A percentile compares a stretch with the other conserved stretches of the same genome.
These are phyloP conservation scores for Onthophagus taurus DNA, from an alignment of 1,140 invertebrate species.

Conservation along the genomic window DNA sequence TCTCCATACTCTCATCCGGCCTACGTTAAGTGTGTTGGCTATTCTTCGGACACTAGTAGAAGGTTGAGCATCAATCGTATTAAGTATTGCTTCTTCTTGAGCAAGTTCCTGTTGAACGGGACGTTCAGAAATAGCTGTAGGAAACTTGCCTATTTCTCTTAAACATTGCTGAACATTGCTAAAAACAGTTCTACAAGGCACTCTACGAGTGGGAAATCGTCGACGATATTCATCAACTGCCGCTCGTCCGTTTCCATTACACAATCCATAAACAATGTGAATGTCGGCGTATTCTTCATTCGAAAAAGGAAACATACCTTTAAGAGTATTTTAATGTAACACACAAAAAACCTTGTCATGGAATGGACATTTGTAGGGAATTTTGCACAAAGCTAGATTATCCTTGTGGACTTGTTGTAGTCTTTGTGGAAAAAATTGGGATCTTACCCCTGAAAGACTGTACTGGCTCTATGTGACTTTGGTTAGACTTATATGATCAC, in stretches of 20 bases:
- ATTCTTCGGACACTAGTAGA: constrained; percentile 8
- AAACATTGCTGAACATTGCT: constrained; percentile 10
- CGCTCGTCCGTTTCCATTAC: constrained; percentile 10
- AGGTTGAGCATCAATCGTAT: constrained; percentile 6
- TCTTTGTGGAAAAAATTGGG: no score
- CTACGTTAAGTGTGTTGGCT: constrained; percentile 9
- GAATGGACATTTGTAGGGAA: no score
- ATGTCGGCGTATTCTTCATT: constrained; percentile 5
- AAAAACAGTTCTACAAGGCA: constrained; percentile 4
- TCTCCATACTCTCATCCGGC: constrained; percentile 12
- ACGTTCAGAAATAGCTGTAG: constrained; percentile 8
- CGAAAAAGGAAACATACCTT: constrained; percentile 4
- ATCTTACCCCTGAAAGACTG: no score
- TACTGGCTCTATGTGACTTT: no score
- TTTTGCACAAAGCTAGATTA: no score
- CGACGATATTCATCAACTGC: constrained; percentile 1
- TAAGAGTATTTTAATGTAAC: not conserved
- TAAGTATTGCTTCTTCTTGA: constrained; percentile 8
- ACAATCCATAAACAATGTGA: constrained; percentile 5
- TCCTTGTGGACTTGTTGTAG: no score
- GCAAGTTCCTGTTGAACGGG: constrained; percentile 6
- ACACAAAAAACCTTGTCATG: not conserved
- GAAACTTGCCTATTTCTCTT: constrained; percentile 9
- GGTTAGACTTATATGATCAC: no score
- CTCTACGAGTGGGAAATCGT: not conserved